A percentile compares a stretch with the other conserved stretches of the same genome.
These are phyloP conservation scores for Aphelocoma californica DNA, from an alignment of 2,797 vertebrate species.

Conservation along the genomic window DNA sequence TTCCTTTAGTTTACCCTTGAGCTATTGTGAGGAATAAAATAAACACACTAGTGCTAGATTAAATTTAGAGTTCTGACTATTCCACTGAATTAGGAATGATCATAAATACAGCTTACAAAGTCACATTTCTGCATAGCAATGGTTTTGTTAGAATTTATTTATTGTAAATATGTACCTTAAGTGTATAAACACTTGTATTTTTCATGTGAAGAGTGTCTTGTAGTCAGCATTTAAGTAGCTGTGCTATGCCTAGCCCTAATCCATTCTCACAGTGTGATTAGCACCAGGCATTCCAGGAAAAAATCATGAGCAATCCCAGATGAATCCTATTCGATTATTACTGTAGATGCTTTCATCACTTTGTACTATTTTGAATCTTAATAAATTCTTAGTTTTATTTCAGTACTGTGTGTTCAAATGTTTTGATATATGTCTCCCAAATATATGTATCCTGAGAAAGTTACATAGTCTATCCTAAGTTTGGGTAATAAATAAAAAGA, in stretches of 20 bases:
- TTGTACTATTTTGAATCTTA: background rate
- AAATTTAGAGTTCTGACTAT: background rate
- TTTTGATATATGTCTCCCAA: background rate
- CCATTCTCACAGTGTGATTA: background rate
- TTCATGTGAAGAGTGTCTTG: background rate
- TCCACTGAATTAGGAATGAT: background rate
- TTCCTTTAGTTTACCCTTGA: conserved; percentile 30
- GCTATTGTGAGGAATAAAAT: conserved; percentile 79
- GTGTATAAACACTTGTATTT: background rate
- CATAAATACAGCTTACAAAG: background rate
- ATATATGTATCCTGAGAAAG: background rate
- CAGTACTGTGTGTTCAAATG: background rate
- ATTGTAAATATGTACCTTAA: background rate
- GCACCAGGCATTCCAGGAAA: background rate
- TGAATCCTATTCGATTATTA: background rate
- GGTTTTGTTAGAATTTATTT: background rate
- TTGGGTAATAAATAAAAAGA: background rate
- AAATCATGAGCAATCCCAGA: background rate
- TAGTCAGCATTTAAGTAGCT: background rate
- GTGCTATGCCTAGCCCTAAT: background rate
- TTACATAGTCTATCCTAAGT: background rate
- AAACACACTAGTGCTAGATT: conserved; percentile 24
- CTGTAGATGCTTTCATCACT: background rate
- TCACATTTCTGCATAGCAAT: background rate
- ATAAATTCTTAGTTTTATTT: background rate